Evolutionary conservation across 2,888 invertebrate genomes (phyloP).

Genomic region (Mythimna loreyi): DNA sequence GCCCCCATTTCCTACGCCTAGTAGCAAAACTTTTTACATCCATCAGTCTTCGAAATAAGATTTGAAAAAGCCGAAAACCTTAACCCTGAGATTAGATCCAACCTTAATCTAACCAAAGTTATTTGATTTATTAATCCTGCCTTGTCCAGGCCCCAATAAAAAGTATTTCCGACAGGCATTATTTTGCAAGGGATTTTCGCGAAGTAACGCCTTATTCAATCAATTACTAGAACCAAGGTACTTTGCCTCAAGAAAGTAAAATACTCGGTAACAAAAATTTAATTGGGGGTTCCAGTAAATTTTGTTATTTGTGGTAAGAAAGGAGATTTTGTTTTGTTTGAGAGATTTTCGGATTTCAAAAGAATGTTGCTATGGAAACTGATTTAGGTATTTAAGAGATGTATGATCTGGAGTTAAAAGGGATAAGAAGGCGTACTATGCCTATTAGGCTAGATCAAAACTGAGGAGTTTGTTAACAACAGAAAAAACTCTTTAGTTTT

Average conservation of each 20-base stretch:
- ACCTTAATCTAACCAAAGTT: conserved; percentile 43
- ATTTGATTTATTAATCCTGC: conserved; percentile 50
- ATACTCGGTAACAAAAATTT: conserved; percentile 58
- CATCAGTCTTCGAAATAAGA: conserved; percentile 48
- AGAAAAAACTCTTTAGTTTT: not conserved
- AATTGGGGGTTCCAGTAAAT: conserved; percentile 56
- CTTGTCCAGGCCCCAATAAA: conserved; percentile 26
- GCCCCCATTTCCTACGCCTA: conserved; percentile 17
- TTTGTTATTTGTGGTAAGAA: conserved; percentile 51
- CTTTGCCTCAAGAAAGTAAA: conserved; percentile 59
- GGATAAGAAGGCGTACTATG: not conserved
- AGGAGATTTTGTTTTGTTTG: conserved; percentile 49
- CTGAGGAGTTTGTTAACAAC: not conserved
- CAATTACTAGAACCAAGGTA: conserved; percentile 51
- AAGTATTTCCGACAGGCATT: conserved; percentile 39
- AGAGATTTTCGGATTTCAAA: conserved; percentile 7
- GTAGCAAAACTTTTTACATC: conserved; percentile 38
- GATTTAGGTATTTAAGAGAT: not conserved
- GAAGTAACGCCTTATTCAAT: conserved; percentile 64
- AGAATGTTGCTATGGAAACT: conserved; percentile 14
- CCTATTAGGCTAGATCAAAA: not conserved
- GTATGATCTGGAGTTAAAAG: not conserved
- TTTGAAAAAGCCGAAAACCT: conserved; percentile 33
- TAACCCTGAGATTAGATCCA: conserved; percentile 41
- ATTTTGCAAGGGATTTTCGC: conserved; percentile 45